Percentiles rank a stretch among this genome's conserved stretches.
Conservation (phyloP, 2,113 vertebrate genomes). For the Rhadina sibilatrix region DNA sequence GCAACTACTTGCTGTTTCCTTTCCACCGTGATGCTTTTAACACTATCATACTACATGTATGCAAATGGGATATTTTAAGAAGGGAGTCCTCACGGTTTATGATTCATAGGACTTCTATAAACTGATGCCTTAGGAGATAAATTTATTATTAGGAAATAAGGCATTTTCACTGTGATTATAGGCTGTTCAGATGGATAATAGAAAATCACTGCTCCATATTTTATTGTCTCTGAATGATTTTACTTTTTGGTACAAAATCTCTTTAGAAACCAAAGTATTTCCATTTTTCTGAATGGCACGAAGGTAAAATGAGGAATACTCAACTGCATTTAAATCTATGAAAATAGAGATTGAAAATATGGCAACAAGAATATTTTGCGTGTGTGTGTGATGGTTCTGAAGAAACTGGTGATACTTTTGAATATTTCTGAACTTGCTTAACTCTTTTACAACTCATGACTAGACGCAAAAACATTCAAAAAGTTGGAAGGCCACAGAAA, state of each 20-base stretch:
- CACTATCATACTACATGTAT: neutral
- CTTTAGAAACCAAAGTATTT: neutral
- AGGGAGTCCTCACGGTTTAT: neutral
- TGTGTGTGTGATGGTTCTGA: neutral
- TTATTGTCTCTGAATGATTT: neutral
- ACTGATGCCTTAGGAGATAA: neutral
- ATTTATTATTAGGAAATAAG: neutral
- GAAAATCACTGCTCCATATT: neutral
- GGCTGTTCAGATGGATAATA: neutral
- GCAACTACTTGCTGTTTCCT: neutral
- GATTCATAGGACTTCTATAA: neutral
- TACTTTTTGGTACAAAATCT: neutral
- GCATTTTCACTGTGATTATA: neutral
- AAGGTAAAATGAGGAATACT: neutral
- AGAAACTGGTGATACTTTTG: neutral
- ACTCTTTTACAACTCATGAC: too few species aligned
- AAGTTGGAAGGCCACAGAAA: too few species aligned
- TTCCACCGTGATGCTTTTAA: accelerated
- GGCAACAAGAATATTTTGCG: neutral
- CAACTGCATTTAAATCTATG: neutral
- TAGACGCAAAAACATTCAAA: too few species aligned
- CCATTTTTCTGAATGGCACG: neutral
- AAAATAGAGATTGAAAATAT: neutral
- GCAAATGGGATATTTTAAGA: neutral
- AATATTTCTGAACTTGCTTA: neutral